Base-by-base conservation (phyloP, 2,888 invertebrate species). In the Epinotia brunnichana region DNA sequence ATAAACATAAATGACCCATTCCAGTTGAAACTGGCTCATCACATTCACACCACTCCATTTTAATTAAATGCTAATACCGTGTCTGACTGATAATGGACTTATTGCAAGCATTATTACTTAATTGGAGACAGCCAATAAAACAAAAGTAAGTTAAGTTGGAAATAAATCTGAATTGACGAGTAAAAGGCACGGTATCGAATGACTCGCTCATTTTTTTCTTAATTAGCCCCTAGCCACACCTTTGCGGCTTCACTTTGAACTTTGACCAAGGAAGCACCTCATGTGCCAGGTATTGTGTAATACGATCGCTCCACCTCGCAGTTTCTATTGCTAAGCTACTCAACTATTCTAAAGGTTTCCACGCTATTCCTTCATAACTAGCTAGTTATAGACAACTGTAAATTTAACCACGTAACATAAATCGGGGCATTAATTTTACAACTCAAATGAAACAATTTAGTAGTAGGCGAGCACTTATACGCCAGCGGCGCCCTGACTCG, bases 401-500 rank as follows among this genome's bases (percentile, higher is more conserved):
- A 70, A 81, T 83, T 82, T 77, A 83, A 81, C 82, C 81, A 82
- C 83, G 82, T 80, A 80, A 83, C 87, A 90, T 90, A 91, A 91
- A 92, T 92, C 87, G 85, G 78, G 81, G 88, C 87, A 90, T 92
- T 92, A 92, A 91, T 91, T 90, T 90, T 87, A 85, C 88, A 88
- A 92, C 88, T 89, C 91, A 92, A 92, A 93, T 90, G 89, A 89
- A 89, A 90, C 91, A 91, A 90, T 91, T 90, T 89, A 86, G 87
- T 90, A 86, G 86, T 84, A 90, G 83, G 87, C 86, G 86, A 90
- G 90, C 90, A 91, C 90, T 89, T 89, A 86, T 87, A 87, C 86
- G 91, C 92, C 89, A 80, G 83, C 85, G 89, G 90, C 91, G 84
- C 84, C 84, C 85, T 83, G 81, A 83, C 83, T 87, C 82, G 82